Base-by-base conservation (phyloP, 2,113 vertebrate species). In the Oryzias melastigma region DNA sequence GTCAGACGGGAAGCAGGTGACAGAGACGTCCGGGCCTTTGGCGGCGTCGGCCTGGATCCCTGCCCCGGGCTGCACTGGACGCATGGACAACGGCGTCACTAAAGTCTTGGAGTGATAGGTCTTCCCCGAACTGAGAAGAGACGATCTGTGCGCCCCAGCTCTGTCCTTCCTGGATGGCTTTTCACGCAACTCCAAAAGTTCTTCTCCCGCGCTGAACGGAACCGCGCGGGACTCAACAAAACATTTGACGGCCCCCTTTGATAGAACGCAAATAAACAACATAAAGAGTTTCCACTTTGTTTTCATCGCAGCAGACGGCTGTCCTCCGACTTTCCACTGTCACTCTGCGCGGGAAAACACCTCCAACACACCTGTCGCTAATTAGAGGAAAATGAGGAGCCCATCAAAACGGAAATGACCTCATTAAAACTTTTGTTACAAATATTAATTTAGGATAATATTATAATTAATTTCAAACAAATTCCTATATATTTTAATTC, bases 1-100 rank as follows among this genome's bases (percentile, higher is more conserved):
- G 24, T 83, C 68, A 1, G 63, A 70, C 0, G 74, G 41, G 20
- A 78, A 81, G 52, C 91, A 92, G 29, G 69, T 83, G 0, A 89
- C 80, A 0, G 86, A 88, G 0, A 91, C 88, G 43, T 89, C 86
- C 0, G 83, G 45, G 3, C 85, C 61, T 47, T n/a, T 3, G 2
- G 57, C 45, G 4, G 52, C 53, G 52, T 51, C 63, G 25, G 71
- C 45, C 57, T 44, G 62, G 40, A 46, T 19, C 2, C 55, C 43
- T 2, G 41, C 12, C 0, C 12, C 13, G 1, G 43, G 14, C 15
- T 47, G 20, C 1, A 1, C 49, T 3, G 48, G 27, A 13, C 50
- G 29, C 44, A 15, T 1, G 55, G 14, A 16, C 7, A 42, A n/a
- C 27, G 62, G 51, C 16, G 18, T 20, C 15, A 7, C 58, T 3